phyloP scores from a whole-genome alignment of 2,888 invertebrate genomes.

The Stegana nigrithorax region DNA sequence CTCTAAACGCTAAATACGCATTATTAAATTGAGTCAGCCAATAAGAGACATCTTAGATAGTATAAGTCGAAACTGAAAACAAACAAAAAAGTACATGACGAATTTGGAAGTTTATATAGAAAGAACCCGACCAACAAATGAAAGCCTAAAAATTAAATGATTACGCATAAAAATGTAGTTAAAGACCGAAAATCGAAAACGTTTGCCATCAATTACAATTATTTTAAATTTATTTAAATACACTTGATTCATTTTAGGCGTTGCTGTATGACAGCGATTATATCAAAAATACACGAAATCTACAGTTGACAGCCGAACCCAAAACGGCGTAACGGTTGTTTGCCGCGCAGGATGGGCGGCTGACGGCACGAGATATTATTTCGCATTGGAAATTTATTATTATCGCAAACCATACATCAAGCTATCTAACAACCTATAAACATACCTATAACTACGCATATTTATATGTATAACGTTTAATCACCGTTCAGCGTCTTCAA shows the following conservation, averaged over 20 bases:
- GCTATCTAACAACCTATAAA: constrained; percentile 28
- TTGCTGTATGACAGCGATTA: background rate
- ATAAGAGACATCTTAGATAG: too few species aligned
- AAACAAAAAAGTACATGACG: background rate
- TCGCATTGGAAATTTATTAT: too few species aligned
- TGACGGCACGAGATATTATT: too few species aligned
- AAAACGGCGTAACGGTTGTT: too few species aligned
- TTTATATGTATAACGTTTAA: too few species aligned
- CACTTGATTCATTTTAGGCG: constrained; percentile 42
- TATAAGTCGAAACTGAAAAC: too few species aligned
- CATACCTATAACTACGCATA: too few species aligned
- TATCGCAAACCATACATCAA: constrained; percentile 39
- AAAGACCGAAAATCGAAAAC: background rate
- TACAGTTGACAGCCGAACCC: too few species aligned
- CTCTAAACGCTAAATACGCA: too few species aligned
- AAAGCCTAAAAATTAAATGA: background rate
- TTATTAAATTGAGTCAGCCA: too few species aligned
- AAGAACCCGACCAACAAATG: background rate
- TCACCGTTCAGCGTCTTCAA: too few species aligned
- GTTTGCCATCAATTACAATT: constrained; percentile 51
- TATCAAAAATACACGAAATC: constrained; percentile 6
- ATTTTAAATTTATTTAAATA: constrained; percentile 58
- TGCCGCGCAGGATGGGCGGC: too few species aligned
- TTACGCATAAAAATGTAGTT: background rate
- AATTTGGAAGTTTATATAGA: background rate